Conservation (phyloP, 2,113 vertebrate genomes). For the Phasianus colchicus region DNA sequence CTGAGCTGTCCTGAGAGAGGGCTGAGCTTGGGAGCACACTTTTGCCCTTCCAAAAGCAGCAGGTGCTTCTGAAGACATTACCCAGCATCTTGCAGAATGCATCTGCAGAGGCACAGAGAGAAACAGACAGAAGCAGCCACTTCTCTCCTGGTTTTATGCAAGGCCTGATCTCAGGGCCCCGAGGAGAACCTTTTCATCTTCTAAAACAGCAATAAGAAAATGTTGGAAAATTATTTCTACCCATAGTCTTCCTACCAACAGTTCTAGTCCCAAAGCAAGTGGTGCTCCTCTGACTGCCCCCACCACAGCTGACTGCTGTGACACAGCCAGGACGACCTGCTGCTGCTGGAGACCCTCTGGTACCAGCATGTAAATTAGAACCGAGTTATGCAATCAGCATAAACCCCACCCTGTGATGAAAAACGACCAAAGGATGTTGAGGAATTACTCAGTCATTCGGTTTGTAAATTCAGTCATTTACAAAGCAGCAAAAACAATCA, state of each 20-base stretch:
- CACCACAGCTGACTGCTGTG: not conserved
- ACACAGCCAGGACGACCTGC: not conserved
- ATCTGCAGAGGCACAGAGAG: not conserved
- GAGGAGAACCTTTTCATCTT: not conserved
- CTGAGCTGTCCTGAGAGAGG: not conserved
- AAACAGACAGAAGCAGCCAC: not conserved
- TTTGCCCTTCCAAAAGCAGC: not conserved
- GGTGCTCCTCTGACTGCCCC: not conserved
- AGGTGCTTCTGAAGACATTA: not conserved
- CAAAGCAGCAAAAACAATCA: not conserved
- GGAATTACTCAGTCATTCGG: not conserved
- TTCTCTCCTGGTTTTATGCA: not conserved
- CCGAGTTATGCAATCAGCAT: not conserved
- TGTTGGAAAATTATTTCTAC: not conserved
- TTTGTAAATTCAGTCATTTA: not conserved
- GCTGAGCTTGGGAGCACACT: not conserved
- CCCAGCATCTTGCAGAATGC: not conserved
- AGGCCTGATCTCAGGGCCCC: not conserved
- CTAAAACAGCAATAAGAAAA: not conserved
- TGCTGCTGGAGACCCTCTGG: not conserved
- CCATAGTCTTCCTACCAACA: accelerated
- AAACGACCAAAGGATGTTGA: not conserved
- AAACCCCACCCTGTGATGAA: not conserved
- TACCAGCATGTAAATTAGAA: not conserved
- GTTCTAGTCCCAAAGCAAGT: not conserved